Base-by-base conservation (phyloP, 2,888 invertebrate species). In the Spisula subtruncata region DNA sequence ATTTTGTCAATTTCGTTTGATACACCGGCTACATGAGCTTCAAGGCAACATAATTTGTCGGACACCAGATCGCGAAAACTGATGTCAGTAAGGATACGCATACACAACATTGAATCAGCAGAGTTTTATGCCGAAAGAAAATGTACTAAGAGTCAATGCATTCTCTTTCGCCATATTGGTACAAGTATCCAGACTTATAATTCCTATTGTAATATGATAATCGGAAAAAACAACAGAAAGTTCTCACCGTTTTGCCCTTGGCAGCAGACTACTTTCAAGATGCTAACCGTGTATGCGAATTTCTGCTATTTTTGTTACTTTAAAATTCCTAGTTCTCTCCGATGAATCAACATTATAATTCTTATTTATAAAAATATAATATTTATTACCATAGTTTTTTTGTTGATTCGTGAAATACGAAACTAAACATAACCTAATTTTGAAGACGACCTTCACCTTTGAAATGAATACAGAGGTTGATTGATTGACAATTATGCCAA, bases 371-470 rank as follows among this genome's bases (percentile, higher is more conserved):
- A 35, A 60, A 60, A 25, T 75, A 25, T 75, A 75, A 10, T 1
- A 12, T 0, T 35, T 32, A 75, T 75, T 0, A 32, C 5, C 18
- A 60, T 18, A 8, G 18, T 41, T 32, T 0, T 12, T 25, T 75
- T 32, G 2, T 8, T 32, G 25, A 35, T 75, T 75, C 14, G 32
- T 35, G 16, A 32, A 75, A 75, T 75, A 10, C 75, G 75, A 75
- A 75, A 75, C 75, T 32, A 35, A 1, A 18, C 5, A 1, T 18
- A 10, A 25, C 75, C 4, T 25, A 25, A n/a, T n/a, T 14, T 32
- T 18, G 18, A n/a, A 29, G 75, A 71, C 84, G 75, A 46, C 84
- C 84, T 84, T 84, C 79, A 85, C 85, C 79, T 85, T 85, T 51
- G 25, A 14, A 48, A 54, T 18, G 16, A 66, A 20, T 71, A 80